Base-by-base conservation (phyloP, 2,888 invertebrate genomes). In the Lamproptera curius region DNA sequence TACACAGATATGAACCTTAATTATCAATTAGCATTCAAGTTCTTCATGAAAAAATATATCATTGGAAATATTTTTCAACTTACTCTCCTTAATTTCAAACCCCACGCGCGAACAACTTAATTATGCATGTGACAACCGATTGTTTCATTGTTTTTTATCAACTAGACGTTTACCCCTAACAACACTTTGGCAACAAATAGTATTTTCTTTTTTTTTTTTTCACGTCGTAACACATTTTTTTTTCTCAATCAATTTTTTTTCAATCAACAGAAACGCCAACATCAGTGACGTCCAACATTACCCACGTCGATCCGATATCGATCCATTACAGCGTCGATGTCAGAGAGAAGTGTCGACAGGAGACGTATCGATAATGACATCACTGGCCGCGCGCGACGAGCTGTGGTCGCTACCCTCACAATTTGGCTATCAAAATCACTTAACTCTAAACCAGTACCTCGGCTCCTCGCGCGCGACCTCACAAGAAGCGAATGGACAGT, bases 151-250 rank as follows among this genome's bases (percentile, higher is more conserved):
- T n/a, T n/a, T n/a, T n/a, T 75, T 80, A 80, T 83, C 74, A 85
- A 79, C 85, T 86, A 85, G 79, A 76, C 66, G 77, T 79, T 76
- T 73, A 86, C 77, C 71, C 75, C 82, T 86, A 87, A 86, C 76
- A 86, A 87, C 86, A 86, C 77, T 88, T 88, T 88, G 88, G 88
- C 88, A 88, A 88, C 88, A 87, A 87, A 84, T 81, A 81, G 74
- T 81, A 76, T 79, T 77, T 77, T 72, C 66, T 62, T 56, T 64
- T 69, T 71, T 56, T 54, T 52, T 45, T n/a, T n/a, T n/a, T n/a
- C n/a, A n/a, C 31, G 11, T n/a, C 31, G n/a, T 31, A 31, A 11
- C n/a, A 10, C 28, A 8, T 43, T 42, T 58, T 68, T 41, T 39
- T 70, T 72, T 68, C 66, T 70, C 73, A 74, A 64, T 75, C 70